phyloP scores from a whole-genome alignment of 2,888 invertebrate species.

The Chrysina gloriosa region DNA sequence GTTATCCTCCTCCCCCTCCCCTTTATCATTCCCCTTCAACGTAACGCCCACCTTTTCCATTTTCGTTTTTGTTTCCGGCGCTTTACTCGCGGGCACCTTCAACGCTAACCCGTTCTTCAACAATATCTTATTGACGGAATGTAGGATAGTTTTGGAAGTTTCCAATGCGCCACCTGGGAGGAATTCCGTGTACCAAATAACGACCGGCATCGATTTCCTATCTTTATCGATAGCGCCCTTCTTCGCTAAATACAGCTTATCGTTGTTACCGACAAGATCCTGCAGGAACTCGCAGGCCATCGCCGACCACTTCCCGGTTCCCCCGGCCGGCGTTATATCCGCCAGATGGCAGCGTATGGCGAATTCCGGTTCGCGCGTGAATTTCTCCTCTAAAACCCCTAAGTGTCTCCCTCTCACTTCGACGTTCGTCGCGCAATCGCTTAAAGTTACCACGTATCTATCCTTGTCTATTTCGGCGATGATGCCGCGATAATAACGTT shows the following conservation, averaged over 20 bases:
- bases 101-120: constrained; percentile 70
- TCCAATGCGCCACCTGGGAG: constrained; percentile 74
- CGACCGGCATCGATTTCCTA: constrained; percentile 66
- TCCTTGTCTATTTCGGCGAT: constrained; percentile 64
- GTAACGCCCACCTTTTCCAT: not conserved
- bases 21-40: not conserved
- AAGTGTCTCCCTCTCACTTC: constrained; percentile 65
- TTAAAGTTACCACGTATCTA: constrained; percentile 70
- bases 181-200: constrained; percentile 74
- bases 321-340: constrained; percentile 77
- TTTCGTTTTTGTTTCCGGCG: not conserved
- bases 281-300: constrained; percentile 71
- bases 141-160: constrained; percentile 72
- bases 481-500: constrained; percentile 75
- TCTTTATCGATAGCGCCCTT: constrained; percentile 48
- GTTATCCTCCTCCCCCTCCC: not conserved
- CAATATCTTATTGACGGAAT: constrained; percentile 75
- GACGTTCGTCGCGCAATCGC: constrained; percentile 74
- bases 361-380: constrained; percentile 68
- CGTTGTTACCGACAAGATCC: constrained; percentile 46
- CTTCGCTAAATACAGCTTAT: constrained; percentile 47
- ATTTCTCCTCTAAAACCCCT: constrained; percentile 67
- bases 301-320: constrained; percentile 70
- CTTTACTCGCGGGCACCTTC: constrained; percentile 8
- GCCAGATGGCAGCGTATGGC: constrained; percentile 76